These are phyloP conservation scores for Allolobophora icterica DNA, from an alignment of 2,888 invertebrate species.

Conservation along the genomic window DNA sequence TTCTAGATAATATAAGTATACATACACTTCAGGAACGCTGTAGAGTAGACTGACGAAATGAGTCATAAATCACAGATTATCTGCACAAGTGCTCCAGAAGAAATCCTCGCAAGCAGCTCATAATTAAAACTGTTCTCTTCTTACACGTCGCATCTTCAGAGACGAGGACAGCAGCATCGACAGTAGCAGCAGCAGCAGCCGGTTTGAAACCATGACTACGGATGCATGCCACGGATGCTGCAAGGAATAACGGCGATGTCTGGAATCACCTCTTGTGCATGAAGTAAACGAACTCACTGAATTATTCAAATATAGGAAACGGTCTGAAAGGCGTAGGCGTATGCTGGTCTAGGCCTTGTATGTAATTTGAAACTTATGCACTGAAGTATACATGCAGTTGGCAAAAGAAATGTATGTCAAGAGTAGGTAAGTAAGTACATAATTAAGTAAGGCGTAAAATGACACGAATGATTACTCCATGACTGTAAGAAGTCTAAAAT, in stretches of 20 bases:
- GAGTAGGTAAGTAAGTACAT: too few species aligned
- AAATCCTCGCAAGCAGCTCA: background rate
- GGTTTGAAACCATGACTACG: background rate
- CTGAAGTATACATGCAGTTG: background rate
- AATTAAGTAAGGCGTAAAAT: too few species aligned
- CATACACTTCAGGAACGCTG: background rate
- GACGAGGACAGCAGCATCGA: background rate
- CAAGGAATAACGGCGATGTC: background rate
- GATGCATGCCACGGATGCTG: conserved; percentile 1
- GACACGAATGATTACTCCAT: too few species aligned
- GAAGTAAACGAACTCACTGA: background rate
- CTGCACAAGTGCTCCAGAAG: background rate
- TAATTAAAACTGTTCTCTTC: background rate
- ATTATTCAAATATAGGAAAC: background rate
- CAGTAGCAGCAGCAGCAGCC: background rate
- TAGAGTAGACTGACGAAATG: background rate
- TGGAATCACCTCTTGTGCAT: background rate
- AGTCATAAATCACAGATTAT: background rate
- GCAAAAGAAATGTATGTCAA: too few species aligned
- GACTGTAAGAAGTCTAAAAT: too few species aligned
- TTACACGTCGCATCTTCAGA: background rate
- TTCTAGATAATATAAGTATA: background rate
- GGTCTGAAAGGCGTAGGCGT: background rate
- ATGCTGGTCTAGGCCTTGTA: background rate
- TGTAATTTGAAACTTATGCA: background rate